Evolutionary conservation across 2,113 vertebrate species (phyloP).

Genomic region (Rhea pennata): DNA sequence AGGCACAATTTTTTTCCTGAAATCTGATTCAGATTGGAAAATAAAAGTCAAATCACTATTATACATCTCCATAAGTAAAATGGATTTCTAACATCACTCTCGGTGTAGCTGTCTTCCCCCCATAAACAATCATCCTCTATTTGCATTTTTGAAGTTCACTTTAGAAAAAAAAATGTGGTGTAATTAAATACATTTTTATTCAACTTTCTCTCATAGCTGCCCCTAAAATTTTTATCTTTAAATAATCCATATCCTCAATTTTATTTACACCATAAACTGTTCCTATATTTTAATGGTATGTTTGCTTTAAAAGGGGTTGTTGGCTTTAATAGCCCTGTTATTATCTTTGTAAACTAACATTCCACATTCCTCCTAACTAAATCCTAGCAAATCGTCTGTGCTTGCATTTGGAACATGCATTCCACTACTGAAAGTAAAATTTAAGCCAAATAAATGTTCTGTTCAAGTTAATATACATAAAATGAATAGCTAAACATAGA

Average conservation of each 20-base stretch:
- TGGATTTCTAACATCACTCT: slow-evolving; percentile 71
- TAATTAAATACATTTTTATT: slow-evolving; percentile 78
- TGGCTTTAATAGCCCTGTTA: slow-evolving; percentile 82
- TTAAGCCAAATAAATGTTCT: slow-evolving; percentile 77
- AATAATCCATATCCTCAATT: slow-evolving; percentile 83
- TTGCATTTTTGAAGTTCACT: slow-evolving; percentile 78
- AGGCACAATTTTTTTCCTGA: slow-evolving; percentile 33
- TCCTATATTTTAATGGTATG: slow-evolving; percentile 85
- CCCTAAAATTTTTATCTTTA: slow-evolving; percentile 83
- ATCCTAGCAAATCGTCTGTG: slow-evolving; percentile 67
- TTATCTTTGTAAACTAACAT: slow-evolving; percentile 84
- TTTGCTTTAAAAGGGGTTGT: slow-evolving; percentile 85
- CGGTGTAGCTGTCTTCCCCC: slow-evolving; percentile 9
- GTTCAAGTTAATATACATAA: slow-evolving; percentile 78
- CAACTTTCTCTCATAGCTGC: slow-evolving; percentile 68
- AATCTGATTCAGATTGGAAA: slow-evolving; percentile 69
- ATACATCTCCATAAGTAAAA: slow-evolving; percentile 70
- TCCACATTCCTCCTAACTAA: slow-evolving; percentile 77
- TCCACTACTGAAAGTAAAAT: slow-evolving; percentile 76
- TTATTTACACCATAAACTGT: slow-evolving; percentile 82
- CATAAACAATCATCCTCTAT: slow-evolving; percentile 56
- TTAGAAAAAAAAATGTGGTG: slow-evolving; percentile 55
- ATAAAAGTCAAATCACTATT: slow-evolving; percentile 67
- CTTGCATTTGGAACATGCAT: slow-evolving; percentile 71
- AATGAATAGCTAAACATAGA: slow-evolving; percentile 75